phyloP scores from a whole-genome alignment of 2,888 invertebrate species.

The Dermolepida albohirtum region DNA sequence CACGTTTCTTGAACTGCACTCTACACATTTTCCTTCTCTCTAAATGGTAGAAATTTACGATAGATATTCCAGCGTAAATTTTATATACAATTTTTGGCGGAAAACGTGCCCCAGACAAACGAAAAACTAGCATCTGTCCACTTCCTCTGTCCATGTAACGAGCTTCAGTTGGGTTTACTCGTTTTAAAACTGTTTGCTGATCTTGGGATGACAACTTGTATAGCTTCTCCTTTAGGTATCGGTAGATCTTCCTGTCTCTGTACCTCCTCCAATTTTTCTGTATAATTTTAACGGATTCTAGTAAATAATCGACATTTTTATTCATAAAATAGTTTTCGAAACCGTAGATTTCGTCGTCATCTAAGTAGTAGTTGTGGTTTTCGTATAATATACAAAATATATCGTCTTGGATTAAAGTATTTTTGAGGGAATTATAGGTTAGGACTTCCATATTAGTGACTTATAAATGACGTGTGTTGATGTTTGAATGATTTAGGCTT shows the following conservation, averaged over 20 bases:
- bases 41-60: constrained; percentile 19
- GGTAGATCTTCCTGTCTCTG: constrained; percentile 47
- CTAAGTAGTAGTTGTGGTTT: constrained; percentile 50
- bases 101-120: constrained; percentile 53
- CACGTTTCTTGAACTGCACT: constrained; percentile 9
- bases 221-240: constrained; percentile 44
- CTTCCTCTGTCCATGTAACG: constrained; percentile 51
- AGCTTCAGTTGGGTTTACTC: constrained; percentile 45
- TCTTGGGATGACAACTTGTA: constrained; percentile 45
- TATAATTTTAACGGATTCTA: constrained; percentile 48
- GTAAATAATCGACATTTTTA: background rate
- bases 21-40: background rate
- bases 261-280: constrained; percentile 46
- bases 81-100: constrained; percentile 57
- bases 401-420: constrained; percentile 33
- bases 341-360: background rate
- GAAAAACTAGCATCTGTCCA: constrained; percentile 51
- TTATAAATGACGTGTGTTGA: background rate
- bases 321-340: background rate
- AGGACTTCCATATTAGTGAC: constrained; percentile 24
- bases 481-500: background rate
- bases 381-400: constrained; percentile 50
- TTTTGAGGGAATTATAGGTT: background rate
- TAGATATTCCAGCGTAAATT: constrained; percentile 47
- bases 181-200: constrained; percentile 48